A percentile compares a stretch with the other conserved stretches of the same genome.
Conservation (phyloP, 2,888 invertebrate genomes). For the Chloroclysta siterata region DNA sequence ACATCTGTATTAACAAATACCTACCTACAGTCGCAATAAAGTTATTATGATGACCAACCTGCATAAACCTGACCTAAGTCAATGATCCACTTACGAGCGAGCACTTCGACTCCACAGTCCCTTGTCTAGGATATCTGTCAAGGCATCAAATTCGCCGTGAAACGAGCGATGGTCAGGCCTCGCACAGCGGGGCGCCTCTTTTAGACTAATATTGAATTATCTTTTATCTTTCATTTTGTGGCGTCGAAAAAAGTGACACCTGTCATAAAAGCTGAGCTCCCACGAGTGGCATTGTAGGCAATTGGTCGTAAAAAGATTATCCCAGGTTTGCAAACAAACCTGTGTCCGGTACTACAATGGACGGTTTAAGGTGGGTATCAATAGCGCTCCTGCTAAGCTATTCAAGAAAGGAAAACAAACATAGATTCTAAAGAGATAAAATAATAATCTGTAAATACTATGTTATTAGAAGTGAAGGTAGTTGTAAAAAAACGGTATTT, state of each 20-base stretch:
- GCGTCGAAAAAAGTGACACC: conserved; percentile 69
- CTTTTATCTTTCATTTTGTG: conserved; percentile 62
- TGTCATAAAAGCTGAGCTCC: conserved; percentile 67
- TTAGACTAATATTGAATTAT: conserved; percentile 72
- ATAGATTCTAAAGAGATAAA: neutral
- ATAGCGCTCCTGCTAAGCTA: conserved; percentile 23
- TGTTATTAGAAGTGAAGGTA: no score
- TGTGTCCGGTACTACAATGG: conserved; percentile 44
- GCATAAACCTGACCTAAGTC: neutral
- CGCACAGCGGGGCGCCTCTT: conserved; percentile 63
- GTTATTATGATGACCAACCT: neutral
- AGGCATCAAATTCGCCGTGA: conserved; percentile 51
- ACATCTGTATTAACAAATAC: neutral
- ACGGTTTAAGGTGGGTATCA: conserved; percentile 13
- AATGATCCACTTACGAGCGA: neutral
- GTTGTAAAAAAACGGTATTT: no score
- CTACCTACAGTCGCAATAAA: neutral
- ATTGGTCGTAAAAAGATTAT: conserved; percentile 50
- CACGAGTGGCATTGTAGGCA: conserved; percentile 51
- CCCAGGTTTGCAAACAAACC: conserved; percentile 60
- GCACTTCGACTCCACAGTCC: neutral
- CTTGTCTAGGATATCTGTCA: conserved; percentile 40
- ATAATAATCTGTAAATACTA: neutral
- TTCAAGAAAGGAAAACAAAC: conserved; percentile 23
- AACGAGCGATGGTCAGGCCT: conserved; percentile 47